Percentiles rank a stretch among this genome's conserved stretches.
Conservation (phyloP, 2,113 vertebrate species). For the Salvator merianae region DNA sequence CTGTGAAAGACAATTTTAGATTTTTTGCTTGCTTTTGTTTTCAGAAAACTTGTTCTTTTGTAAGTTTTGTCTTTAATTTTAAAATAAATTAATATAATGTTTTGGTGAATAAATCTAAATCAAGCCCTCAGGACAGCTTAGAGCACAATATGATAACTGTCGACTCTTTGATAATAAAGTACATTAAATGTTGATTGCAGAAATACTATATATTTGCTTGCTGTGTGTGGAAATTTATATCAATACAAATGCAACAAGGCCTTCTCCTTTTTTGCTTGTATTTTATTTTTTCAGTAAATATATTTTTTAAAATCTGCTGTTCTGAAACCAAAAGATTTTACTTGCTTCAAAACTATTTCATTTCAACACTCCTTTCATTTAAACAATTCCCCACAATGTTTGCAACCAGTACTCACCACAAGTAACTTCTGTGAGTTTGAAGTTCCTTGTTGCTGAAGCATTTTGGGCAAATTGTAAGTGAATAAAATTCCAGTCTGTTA, state of each 20-base stretch:
- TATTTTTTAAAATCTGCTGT: too few relatives aligned
- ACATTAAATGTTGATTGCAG: accelerated
- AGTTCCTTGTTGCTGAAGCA: neutral
- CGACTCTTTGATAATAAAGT: neutral
- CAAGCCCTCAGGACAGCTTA: neutral
- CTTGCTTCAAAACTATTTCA: too few relatives aligned
- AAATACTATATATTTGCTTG: neutral
- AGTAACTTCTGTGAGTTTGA: neutral
- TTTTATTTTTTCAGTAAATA: neutral
- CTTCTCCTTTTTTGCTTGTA: neutral
- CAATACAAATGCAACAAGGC: neutral
- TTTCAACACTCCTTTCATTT: neutral
- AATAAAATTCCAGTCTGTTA: neutral
- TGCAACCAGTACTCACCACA: neutral
- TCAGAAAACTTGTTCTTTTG: neutral
- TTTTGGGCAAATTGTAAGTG: neutral
- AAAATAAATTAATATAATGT: neutral
- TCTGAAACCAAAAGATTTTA: neutral
- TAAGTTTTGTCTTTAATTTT: neutral
- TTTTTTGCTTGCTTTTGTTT: too few relatives aligned
- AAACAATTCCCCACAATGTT: neutral
- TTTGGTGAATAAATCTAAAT: neutral
- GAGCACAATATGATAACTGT: neutral
- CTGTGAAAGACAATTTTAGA: too few relatives aligned
- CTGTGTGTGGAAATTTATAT: neutral